A percentile compares a stretch with the other conserved stretches of the same genome.
These are phyloP conservation scores for Encarsia formosa DNA, from an alignment of 2,888 invertebrate species.

Conservation along the genomic window DNA sequence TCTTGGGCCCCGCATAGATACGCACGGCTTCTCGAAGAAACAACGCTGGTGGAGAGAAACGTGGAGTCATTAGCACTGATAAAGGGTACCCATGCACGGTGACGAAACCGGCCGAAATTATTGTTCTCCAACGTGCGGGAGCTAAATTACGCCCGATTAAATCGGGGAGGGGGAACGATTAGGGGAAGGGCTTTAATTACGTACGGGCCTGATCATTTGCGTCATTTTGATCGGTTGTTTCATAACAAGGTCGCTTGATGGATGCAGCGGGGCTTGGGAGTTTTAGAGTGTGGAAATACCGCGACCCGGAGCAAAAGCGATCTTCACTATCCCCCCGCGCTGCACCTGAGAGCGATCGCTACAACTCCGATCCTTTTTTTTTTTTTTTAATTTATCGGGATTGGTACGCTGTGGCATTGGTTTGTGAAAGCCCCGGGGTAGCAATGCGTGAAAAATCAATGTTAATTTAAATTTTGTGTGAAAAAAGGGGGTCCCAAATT, in stretches of 20 bases:
- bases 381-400: no score
- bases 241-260: constrained; percentile 13
- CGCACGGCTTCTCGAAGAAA: background rate
- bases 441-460: no score
- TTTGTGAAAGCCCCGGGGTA: no score
- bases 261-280: constrained; percentile 2
- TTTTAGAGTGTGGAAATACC: constrained; percentile 5
- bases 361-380: no score
- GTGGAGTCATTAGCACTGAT: constrained; percentile 9
- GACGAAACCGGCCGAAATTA: constrained; percentile 10
- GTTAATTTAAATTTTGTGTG: no score
- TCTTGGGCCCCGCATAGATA: no score
- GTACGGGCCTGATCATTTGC: constrained; percentile 10
- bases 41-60: background rate
- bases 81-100: background rate
- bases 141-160: background rate
- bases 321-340: no score
- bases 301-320: no score
- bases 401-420: no score
- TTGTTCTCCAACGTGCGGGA: constrained; percentile 2
- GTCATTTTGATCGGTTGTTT: constrained; percentile 15
- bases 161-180: background rate
- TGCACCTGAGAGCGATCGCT: no score
- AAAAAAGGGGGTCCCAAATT: no score
- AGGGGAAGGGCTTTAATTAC: constrained; percentile 10